Conservation (phyloP, 1,140 invertebrate species). For the Gerris buenoi region DNA sequence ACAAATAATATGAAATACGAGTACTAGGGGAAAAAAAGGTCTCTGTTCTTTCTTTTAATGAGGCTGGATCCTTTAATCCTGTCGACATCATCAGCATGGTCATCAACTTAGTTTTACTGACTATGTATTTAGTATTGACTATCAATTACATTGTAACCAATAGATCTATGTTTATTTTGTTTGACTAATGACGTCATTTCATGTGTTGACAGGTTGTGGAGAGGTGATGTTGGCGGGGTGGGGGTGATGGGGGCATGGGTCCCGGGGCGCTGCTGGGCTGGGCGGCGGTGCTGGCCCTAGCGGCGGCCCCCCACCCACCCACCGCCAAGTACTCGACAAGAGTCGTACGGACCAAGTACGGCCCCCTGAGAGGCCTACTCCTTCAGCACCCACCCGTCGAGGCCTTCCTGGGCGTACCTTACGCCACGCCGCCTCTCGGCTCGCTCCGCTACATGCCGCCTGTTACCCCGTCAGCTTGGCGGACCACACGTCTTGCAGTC, state of each 20-base stretch:
- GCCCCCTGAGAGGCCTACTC: slow-evolving; percentile 64
- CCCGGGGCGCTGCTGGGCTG: slow-evolving; percentile 12
- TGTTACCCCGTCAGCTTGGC: slow-evolving; percentile 77
- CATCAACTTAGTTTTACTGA: no score
- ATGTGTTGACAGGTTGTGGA: slow-evolving; percentile 21
- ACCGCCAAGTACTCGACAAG: slow-evolving; percentile 59
- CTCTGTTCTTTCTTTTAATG: no score
- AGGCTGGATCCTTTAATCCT: no score
- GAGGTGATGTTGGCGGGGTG: slow-evolving; percentile 17
- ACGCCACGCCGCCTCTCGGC: slow-evolving; percentile 67
- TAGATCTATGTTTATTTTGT: neutral
- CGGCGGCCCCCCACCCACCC: slow-evolving; percentile 30
- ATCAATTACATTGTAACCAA: neutral
- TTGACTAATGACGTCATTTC: slow-evolving; percentile 9
- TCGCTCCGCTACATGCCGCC: slow-evolving; percentile 79
- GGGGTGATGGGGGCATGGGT: slow-evolving; percentile 7
- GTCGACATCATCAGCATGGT: no score
- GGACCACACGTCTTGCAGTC: slow-evolving; percentile 62
- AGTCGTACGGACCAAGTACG: slow-evolving; percentile 73
- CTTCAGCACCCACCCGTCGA: slow-evolving; percentile 65
- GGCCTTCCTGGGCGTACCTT: slow-evolving; percentile 88
- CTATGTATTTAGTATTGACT: neutral
- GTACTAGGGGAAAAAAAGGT: no score
- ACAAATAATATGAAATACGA: no score
- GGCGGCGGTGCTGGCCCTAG: slow-evolving; percentile 32